These are phyloP conservation scores for Pristionchus pacificus DNA, from an alignment of 1,140 invertebrate species.

Conservation along the genomic window DNA sequence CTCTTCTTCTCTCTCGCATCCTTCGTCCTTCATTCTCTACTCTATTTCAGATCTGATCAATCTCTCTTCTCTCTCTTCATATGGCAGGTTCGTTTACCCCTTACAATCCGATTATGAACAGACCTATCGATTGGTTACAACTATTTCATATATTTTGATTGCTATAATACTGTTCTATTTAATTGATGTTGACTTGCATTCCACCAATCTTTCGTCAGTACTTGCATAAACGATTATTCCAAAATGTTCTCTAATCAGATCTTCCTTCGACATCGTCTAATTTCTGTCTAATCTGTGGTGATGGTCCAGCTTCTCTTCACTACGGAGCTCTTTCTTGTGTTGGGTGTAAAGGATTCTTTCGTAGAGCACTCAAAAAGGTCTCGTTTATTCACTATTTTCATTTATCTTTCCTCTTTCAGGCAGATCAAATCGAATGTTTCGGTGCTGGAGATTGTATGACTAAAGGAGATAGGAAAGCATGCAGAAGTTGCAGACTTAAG, in stretches of 20 bases:
- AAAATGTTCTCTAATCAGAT: not conserved
- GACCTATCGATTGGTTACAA: too few relatives aligned
- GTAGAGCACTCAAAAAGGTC: not conserved
- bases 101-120: too few relatives aligned
- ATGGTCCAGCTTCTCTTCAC: not conserved
- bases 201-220: too few relatives aligned
- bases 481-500: not conserved
- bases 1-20: too few relatives aligned
- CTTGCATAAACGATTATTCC: too few relatives aligned
- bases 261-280: not conserved
- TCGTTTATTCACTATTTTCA: not conserved
- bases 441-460: not conserved
- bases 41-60: too few relatives aligned
- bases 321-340: not conserved
- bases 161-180: too few relatives aligned
- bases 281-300: not conserved
- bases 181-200: too few relatives aligned
- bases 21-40: too few relatives aligned
- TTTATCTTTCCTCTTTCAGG: not conserved
- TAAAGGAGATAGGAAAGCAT: not conserved
- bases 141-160: too few relatives aligned
- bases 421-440: not conserved
- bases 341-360: not conserved
- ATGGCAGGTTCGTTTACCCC: too few relatives aligned
- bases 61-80: too few relatives aligned